Conservation (phyloP, 2,113 vertebrate genomes). For the Heloderma charlesbogerti region DNA sequence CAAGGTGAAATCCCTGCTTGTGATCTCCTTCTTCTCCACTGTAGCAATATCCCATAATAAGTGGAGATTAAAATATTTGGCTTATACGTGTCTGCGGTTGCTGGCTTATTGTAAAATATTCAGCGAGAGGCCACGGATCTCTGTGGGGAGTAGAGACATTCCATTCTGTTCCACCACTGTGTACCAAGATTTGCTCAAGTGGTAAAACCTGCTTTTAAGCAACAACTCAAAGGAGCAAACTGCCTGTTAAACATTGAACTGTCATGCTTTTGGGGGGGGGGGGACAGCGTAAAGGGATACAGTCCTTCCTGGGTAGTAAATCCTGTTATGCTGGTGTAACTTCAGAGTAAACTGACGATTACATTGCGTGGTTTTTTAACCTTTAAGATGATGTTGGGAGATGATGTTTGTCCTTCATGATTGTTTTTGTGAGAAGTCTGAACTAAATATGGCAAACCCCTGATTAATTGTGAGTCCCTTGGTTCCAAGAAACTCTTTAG, state of each 20-base stretch:
- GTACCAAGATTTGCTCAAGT: conserved; percentile 52
- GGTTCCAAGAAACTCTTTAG: background rate
- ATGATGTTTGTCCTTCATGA: too few species aligned
- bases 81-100: background rate
- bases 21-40: background rate
- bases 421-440: background rate
- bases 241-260: conserved; percentile 63
- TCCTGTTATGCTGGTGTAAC: background rate
- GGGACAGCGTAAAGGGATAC: conserved; percentile 62
- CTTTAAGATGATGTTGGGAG: background rate
- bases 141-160: conserved; percentile 43
- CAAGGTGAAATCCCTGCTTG: background rate
- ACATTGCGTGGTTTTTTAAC: background rate
- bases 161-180: conserved; percentile 46
- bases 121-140: conserved; percentile 35
- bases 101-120: background rate
- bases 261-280: conserved; percentile 66
- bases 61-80: background rate
- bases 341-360: background rate
- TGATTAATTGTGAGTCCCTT: background rate
- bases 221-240: conserved; percentile 27
- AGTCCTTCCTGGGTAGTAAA: background rate
- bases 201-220: conserved; percentile 59
- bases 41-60: background rate
- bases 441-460: background rate